Base-by-base conservation (phyloP, 2,797 vertebrate genomes). In the Myotis daubentonii region DNA sequence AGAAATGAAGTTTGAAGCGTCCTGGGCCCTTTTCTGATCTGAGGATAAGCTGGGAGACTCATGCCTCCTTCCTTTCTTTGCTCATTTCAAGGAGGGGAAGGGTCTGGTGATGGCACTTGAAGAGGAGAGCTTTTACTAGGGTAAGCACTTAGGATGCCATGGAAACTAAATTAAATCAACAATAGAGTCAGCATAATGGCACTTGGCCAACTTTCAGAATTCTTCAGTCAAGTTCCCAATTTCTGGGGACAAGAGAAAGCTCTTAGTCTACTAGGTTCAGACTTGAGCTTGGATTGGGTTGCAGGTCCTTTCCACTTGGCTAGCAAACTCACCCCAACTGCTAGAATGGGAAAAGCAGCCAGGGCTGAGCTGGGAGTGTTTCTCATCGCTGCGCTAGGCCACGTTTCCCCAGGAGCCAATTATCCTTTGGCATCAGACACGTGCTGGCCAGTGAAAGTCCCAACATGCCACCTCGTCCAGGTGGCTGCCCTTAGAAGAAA, bases 281-380 rank as follows among this genome's bases (percentile, higher is more conserved):
- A 33, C n/a, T n/a, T 65, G 55, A n/a, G 12, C 51, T 94, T 53
- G 49, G 68, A 23, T 55, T 78, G 30, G 53, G 53, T 8, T 82
- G 47, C 44, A 60, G 20, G 19, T 83, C n/a, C 30, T 93, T 93
- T 91, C 70, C 20, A 70, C 19, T 82, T 79, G 30, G 20, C 74
- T 74, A 79, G 38, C 25, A 84, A 94, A 94, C 89, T 81, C 22
- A 11, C 28, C 74, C 44, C 65, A 89, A 84, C 36, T 62, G 19
- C 33, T 55, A 41, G 83, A 33, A 23, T 82, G 44, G 65, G 70
- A 72, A 78, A 83, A 93, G 79, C 25, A 79, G 78, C 62, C 49
- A 30, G 41, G 60, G 51, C 8, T 60, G 53, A 65, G 55, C 51
- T 82, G n/a, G 11, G 30, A 44, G 30, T 19, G 25, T 68, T 60